Percentiles rank a stretch among this genome's conserved stretches.
phyloP scores from a whole-genome alignment of 2,888 invertebrate genomes.

The Lochmaea capreae region DNA sequence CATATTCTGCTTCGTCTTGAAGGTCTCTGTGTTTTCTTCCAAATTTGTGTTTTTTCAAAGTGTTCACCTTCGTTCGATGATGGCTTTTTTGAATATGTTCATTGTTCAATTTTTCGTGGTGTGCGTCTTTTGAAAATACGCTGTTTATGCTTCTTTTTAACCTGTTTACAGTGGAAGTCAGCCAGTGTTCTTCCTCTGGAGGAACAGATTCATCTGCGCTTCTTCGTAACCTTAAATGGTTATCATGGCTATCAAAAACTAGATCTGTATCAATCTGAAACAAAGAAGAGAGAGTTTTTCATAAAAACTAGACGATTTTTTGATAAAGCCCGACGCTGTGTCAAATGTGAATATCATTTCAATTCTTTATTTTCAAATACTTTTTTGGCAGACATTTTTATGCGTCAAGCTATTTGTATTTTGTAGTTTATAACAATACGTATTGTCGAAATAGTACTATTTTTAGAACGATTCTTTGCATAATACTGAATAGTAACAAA shows the following conservation, averaged over 20 bases:
- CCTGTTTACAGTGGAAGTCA: constrained; percentile 62
- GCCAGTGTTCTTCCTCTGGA: constrained; percentile 59
- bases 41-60: not conserved
- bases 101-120: constrained; percentile 31
- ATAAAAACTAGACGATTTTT: not conserved
- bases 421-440: too few species aligned
- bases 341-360: too few species aligned
- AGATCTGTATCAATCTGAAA: constrained; percentile 64
- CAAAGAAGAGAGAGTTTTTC: not conserved
- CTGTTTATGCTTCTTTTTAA: constrained; percentile 61
- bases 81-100: constrained; percentile 45
- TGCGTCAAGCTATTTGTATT: too few species aligned
- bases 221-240: constrained; percentile 55
- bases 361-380: too few species aligned
- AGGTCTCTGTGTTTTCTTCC: constrained; percentile 45
- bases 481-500: too few species aligned
- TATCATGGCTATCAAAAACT: constrained; percentile 61
- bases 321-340: too few species aligned
- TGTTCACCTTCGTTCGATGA: constrained; percentile 46
- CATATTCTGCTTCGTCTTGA: constrained; percentile 45
- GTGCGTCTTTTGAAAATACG: constrained; percentile 49
- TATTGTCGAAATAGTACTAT: too few species aligned
- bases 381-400: too few species aligned
- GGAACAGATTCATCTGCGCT: constrained; percentile 56
- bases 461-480: too few species aligned